Evolutionary conservation across 2,888 invertebrate genomes (phyloP).

Genomic region (Nycteola revayana): DNA sequence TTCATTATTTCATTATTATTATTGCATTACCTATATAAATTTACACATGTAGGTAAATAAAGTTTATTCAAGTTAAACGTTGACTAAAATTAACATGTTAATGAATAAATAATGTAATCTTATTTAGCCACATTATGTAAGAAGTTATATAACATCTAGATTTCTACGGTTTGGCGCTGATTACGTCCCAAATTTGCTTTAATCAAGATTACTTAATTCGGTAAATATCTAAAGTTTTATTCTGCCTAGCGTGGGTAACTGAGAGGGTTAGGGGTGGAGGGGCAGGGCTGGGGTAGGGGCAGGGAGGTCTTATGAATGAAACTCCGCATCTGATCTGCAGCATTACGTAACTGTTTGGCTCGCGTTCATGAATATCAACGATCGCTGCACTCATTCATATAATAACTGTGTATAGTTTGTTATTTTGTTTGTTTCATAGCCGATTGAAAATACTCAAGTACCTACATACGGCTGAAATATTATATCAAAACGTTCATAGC

Average conservation of each 20-base stretch:
- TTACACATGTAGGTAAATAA: too few species aligned
- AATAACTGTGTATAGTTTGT: too few species aligned
- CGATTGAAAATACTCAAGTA: too few species aligned
- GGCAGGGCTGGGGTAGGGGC: background rate
- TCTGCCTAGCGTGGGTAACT: background rate
- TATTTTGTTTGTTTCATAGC: too few species aligned
- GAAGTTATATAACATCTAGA: constrained; percentile 13
- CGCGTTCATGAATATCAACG: constrained; percentile 37
- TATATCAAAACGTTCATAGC: too few species aligned
- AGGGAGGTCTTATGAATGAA: constrained; percentile 51
- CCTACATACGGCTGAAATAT: too few species aligned
- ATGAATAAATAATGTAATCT: too few species aligned
- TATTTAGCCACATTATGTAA: too few species aligned
- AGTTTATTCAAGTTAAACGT: too few species aligned
- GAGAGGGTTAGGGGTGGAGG: constrained; percentile 10
- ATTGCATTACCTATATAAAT: too few species aligned
- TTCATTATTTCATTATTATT: too few species aligned
- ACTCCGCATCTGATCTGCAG: constrained; percentile 64
- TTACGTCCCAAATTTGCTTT: constrained; percentile 16
- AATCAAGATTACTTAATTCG: constrained; percentile 20
- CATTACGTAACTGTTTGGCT: constrained; percentile 64
- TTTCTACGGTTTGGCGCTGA: constrained; percentile 1
- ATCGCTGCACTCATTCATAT: constrained; percentile 26
- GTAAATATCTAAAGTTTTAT: background rate
- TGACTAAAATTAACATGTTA: too few species aligned